Conservation (phyloP, 2,113 vertebrate genomes). For the Carassius auratus region DNA sequence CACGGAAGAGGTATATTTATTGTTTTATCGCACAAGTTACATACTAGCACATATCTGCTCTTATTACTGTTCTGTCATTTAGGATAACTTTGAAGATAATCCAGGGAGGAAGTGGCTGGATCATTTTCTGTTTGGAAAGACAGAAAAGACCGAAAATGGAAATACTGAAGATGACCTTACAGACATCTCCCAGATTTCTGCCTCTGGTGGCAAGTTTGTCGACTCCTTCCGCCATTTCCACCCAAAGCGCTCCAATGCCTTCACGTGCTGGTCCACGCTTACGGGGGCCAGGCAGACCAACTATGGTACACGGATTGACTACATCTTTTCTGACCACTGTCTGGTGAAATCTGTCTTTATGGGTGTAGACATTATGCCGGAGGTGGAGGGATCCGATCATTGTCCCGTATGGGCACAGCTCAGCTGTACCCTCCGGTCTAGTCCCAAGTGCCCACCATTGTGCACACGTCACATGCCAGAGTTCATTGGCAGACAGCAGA, state of each 20-base stretch:
- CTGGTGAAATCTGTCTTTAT: conserved; percentile 75
- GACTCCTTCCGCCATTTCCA: conserved; percentile 86
- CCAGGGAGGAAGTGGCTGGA: conserved; percentile 83
- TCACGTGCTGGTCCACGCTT: conserved; percentile 86
- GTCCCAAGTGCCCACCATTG: conserved; percentile 77
- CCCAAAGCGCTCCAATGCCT: conserved; percentile 78
- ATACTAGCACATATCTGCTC: neutral
- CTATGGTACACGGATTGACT: conserved; percentile 89
- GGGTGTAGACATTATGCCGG: conserved; percentile 81
- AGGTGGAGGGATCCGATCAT: conserved; percentile 88
- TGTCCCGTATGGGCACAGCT: conserved; percentile 84
- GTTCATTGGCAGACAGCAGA: conserved; percentile 82
- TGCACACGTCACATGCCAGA: conserved; percentile 83
- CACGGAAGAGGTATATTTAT: neutral
- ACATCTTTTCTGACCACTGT: conserved; percentile 77
- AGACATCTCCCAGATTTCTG: conserved; percentile 14
- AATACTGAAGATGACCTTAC: conserved; percentile 40
- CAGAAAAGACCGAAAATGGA: neutral
- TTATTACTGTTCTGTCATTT: conserved; percentile 45
- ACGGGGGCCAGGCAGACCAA: conserved; percentile 86
- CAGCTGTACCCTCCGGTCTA: conserved; percentile 69
- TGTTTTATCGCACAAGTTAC: neutral
- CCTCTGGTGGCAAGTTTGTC: conserved; percentile 73
- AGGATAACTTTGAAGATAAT: conserved; percentile 82
- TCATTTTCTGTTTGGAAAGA: conserved; percentile 63